Percentiles rank a stretch among this genome's conserved stretches.
Evolutionary conservation across 2,797 vertebrate species (phyloP).

Genomic region (Semotilus atromaculatus): DNA sequence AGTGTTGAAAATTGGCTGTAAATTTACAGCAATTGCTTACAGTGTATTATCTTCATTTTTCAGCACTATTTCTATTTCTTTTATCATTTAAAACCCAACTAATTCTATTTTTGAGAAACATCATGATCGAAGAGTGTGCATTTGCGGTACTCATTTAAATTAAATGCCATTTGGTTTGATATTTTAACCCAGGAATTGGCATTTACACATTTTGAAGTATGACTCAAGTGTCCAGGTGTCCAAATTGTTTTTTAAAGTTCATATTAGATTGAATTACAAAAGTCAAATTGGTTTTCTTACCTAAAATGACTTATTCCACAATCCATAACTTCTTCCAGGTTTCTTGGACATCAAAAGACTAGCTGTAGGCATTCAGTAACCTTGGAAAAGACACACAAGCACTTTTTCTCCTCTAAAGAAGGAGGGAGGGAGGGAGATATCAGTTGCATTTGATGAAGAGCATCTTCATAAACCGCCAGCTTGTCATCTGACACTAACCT

Average conservation of each 20-base stretch:
- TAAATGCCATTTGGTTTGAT: neutral
- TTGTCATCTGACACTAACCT: neutral
- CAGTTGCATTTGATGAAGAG: slow-evolving; percentile 63
- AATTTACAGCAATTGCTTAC: too few species aligned
- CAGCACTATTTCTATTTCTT: neutral
- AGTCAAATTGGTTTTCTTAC: neutral
- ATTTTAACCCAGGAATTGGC: neutral
- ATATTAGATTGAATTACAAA: neutral
- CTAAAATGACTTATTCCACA: slow-evolving; percentile 46
- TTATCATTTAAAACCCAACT: neutral
- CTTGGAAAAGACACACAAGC: slow-evolving; percentile 65
- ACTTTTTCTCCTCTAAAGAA: slow-evolving; percentile 61
- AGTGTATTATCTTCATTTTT: neutral
- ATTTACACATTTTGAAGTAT: neutral
- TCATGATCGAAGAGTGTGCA: neutral
- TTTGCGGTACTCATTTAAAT: neutral
- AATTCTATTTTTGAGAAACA: neutral
- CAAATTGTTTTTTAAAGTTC: neutral
- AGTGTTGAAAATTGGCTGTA: too few species aligned
- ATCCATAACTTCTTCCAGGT: slow-evolving; percentile 70
- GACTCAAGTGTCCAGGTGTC: neutral
- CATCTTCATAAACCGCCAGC: slow-evolving; percentile 43
- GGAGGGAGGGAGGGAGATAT: slow-evolving; percentile 57
- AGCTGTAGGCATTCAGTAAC: slow-evolving; percentile 67
- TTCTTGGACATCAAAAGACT: slow-evolving; percentile 73